Evolutionary conservation across 2,888 invertebrate genomes (phyloP).

Genomic region (Drosophila tripunctata): DNA sequence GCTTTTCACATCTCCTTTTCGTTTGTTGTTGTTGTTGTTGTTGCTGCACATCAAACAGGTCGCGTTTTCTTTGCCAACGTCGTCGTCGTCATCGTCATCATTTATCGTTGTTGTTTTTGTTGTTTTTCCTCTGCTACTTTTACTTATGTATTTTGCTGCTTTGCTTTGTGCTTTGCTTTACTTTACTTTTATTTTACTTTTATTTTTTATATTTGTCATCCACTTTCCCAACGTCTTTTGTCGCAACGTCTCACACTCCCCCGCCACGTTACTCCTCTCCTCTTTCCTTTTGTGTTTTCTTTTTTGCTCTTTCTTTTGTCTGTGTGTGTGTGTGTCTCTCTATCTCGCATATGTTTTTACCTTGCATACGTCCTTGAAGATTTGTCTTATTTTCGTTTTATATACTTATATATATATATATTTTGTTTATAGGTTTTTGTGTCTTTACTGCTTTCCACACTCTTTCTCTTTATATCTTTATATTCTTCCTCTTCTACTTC

Average conservation of each 20-base stretch:
- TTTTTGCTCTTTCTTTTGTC: constrained; percentile 16
- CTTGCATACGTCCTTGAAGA: constrained; percentile 79
- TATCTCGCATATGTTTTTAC: constrained; percentile 78
- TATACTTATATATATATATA: too few relatives aligned
- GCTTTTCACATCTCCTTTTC: constrained; percentile 75
- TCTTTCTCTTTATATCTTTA: constrained; percentile 1
- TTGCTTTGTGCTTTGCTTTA: constrained; percentile 19
- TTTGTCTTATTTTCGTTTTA: constrained; percentile 66
- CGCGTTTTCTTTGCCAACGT: constrained; percentile 71
- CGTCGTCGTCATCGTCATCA: constrained; percentile 29
- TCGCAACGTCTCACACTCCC: constrained; percentile 3
- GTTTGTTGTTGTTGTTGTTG: constrained; percentile 28
- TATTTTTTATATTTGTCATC: too few relatives aligned
- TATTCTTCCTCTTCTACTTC: neutral
- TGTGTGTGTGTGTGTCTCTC: constrained; percentile 17
- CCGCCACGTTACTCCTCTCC: neutral
- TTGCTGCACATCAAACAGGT: constrained; percentile 68
- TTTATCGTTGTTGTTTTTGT: constrained; percentile 31
- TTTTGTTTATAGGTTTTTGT: constrained; percentile 59
- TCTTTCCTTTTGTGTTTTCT: constrained; percentile 8
- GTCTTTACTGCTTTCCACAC: constrained; percentile 13
- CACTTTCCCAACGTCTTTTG: constrained; percentile 35
- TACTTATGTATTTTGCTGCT: constrained; percentile 70
- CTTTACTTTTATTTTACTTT: constrained; percentile 18
- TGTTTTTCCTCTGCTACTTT: constrained; percentile 60